Percentiles rank a stretch among this genome's conserved stretches.
phyloP scores from a whole-genome alignment of 2,797 vertebrate species.

The Betta splendens region DNA sequence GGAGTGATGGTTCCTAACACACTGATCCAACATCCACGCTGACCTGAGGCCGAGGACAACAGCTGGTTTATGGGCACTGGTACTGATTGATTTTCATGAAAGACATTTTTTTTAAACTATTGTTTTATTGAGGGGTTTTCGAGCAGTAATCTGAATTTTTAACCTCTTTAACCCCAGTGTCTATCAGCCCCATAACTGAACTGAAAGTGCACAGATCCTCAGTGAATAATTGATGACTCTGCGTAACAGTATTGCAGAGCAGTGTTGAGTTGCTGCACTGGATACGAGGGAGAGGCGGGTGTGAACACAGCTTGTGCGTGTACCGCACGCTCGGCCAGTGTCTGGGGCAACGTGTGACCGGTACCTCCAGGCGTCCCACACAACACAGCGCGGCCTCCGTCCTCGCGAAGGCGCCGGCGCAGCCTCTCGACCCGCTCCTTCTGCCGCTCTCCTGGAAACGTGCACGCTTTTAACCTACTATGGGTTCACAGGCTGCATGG shows the following conservation, averaged over 20 bases:
- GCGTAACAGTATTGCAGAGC: constrained; percentile 73
- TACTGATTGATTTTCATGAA: too few relatives aligned
- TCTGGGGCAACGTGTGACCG: constrained; percentile 58
- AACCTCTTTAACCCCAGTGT: constrained; percentile 44
- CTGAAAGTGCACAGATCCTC: constrained; percentile 67
- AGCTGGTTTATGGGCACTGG: too few relatives aligned
- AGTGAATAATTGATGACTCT: constrained; percentile 81
- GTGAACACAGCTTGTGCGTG: constrained; percentile 54
- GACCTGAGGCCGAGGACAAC: constrained; percentile 3
- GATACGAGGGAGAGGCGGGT: constrained; percentile 45
- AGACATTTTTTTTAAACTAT: too few relatives aligned
- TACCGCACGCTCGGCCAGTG: constrained; percentile 51
- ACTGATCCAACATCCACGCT: too few relatives aligned
- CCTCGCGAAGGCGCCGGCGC: constrained; percentile 19
- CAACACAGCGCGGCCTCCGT: constrained; percentile 21
- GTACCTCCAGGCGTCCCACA: constrained; percentile 28
- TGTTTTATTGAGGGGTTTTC: too few relatives aligned
- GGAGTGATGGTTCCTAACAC: too few relatives aligned
- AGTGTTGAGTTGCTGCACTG: constrained; percentile 69
- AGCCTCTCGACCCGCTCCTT: constrained; percentile 16
- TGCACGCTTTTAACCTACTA: constrained; percentile 23
- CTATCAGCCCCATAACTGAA: constrained; percentile 60
- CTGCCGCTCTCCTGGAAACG: constrained; percentile 7
- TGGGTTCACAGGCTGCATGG: constrained; percentile 21
- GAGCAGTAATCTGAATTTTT: constrained; percentile 26